Percentiles rank a stretch among this genome's conserved stretches.
Conservation (phyloP, 2,797 vertebrate genomes). For the Podargus strigoides region DNA sequence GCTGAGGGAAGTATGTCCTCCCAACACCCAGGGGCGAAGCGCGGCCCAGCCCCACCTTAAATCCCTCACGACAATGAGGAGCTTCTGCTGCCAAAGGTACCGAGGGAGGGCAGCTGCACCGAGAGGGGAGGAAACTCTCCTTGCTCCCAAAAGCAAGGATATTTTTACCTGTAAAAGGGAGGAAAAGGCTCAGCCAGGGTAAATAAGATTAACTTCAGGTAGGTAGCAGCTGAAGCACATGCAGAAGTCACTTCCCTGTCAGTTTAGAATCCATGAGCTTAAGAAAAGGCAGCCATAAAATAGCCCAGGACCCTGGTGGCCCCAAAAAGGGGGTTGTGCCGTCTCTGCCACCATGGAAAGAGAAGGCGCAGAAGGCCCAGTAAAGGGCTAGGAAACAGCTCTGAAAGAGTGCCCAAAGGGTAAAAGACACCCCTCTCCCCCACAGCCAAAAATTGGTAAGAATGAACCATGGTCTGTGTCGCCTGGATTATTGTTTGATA, state of each 20-base stretch:
- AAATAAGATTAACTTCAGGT: not conserved
- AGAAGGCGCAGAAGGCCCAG: not conserved
- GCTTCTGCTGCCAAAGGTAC: not conserved
- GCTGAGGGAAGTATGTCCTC: rapidly evolving
- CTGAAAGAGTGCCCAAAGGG: not conserved
- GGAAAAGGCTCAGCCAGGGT: not conserved
- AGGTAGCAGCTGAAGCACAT: not conserved
- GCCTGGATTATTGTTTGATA: not conserved
- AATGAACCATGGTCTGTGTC: rapidly evolving
- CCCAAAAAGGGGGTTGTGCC: not conserved
- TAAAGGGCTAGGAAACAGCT: not conserved
- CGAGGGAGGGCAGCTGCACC: not conserved
- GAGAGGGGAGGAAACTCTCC: not conserved
- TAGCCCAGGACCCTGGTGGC: not conserved
- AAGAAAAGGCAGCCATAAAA: not conserved
- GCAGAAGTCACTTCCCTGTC: not conserved
- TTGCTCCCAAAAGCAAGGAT: not conserved
- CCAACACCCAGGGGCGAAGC: rapidly evolving
- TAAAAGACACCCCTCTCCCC: not conserved
- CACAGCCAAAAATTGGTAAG: not conserved
- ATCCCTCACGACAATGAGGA: rapidly evolving
- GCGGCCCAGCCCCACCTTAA: rapidly evolving
- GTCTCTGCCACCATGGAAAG: not conserved
- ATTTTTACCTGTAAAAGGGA: not conserved
- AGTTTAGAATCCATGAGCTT: not conserved